Conservation (phyloP, 92 coral and sea anemone genomes). For the Siderastrea radians region DNA sequence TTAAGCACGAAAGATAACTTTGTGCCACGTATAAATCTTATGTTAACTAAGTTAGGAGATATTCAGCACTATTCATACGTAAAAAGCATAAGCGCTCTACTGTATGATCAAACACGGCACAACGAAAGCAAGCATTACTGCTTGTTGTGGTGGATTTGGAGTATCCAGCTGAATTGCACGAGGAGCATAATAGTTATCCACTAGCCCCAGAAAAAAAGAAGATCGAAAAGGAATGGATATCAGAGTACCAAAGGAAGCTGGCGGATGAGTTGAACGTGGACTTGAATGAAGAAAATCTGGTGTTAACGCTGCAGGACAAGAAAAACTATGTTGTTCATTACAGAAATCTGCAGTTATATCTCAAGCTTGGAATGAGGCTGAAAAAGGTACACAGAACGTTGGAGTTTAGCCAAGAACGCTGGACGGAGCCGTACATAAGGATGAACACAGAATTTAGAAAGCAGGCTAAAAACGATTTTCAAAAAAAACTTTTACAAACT, state of each 20-base stretch:
- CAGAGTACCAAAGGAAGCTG: background rate
- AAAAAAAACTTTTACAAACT: no score
- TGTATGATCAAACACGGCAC: background rate
- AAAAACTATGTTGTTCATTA: no score
- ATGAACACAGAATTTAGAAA: no score
- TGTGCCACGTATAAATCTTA: background rate
- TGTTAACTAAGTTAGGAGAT: background rate
- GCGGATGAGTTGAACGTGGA: background rate
- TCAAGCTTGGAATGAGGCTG: no score
- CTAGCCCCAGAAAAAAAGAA: conserved; percentile 7
- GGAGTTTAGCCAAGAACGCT: background rate
- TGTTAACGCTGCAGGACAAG: background rate
- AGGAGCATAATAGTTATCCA: conserved; percentile 12
- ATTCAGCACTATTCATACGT: background rate
- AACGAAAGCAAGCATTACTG: background rate
- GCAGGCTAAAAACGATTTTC: no score
- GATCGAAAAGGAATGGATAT: background rate
- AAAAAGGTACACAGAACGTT: background rate
- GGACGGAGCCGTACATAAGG: no score
- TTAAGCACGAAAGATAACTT: background rate
- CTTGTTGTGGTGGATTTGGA: background rate
- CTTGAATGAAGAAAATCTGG: background rate
- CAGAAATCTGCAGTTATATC: background rate
- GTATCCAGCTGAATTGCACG: background rate
- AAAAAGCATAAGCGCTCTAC: background rate